A percentile compares a stretch with the other conserved stretches of the same genome.
These are phyloP conservation scores for Delia radicum DNA, from an alignment of 1,140 invertebrate genomes.

Conservation along the genomic window DNA sequence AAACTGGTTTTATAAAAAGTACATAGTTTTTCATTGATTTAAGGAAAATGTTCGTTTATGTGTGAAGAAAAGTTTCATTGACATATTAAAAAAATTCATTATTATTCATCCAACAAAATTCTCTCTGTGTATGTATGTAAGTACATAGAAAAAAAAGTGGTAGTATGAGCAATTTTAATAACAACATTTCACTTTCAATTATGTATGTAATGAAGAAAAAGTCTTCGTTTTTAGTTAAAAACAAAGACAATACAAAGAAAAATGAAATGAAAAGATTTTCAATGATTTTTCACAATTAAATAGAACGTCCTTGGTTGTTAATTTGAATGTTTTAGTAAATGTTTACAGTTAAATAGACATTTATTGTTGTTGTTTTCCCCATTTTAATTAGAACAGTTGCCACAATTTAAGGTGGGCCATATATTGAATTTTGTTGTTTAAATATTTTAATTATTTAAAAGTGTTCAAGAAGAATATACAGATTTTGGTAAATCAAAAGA, in stretches of 20 bases:
- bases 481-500: too few species aligned
- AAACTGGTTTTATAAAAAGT: too few species aligned
- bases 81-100: too few species aligned
- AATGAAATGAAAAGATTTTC: not conserved
- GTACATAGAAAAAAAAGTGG: too few species aligned
- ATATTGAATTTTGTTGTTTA: not conserved
- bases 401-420: not conserved
- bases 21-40: too few species aligned
- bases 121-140: too few species aligned
- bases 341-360: not conserved
- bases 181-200: not conserved
- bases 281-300: not conserved
- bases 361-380: not conserved
- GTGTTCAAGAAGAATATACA: too few species aligned
- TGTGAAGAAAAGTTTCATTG: too few species aligned
- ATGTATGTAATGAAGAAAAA: not conserved
- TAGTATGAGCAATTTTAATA: not conserved
- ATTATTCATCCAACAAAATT: too few species aligned
- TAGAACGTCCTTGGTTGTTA: not conserved
- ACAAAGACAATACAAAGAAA: too few species aligned
- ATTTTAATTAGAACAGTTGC: not conserved
- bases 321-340: not conserved
- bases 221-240: not conserved
- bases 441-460: not conserved
- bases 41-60: too few species aligned